Percentiles rank a stretch among this genome's conserved stretches.
These are phyloP conservation scores for Anhinga anhinga DNA, from an alignment of 2,113 vertebrate genomes.

Conservation along the genomic window DNA sequence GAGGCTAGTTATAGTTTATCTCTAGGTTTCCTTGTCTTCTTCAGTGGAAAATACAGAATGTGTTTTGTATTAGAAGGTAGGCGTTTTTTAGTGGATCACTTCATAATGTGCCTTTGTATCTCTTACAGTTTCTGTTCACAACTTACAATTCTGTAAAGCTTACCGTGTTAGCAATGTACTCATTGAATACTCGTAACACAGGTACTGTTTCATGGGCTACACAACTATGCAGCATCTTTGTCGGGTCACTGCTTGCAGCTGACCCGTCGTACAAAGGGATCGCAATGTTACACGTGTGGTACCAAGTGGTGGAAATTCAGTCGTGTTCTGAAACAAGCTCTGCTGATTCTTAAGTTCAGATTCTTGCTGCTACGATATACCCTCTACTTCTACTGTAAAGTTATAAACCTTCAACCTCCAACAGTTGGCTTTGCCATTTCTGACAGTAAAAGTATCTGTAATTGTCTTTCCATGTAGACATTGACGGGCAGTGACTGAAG, in stretches of 20 bases:
- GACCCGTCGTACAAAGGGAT: neutral
- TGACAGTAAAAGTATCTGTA: neutral
- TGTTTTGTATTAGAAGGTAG: neutral
- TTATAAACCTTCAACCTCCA: neutral
- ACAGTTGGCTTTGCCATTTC: neutral
- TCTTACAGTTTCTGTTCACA: neutral
- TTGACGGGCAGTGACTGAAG: neutral
- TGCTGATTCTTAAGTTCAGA: neutral
- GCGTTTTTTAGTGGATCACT: neutral
- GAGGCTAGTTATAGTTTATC: neutral
- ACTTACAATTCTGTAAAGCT: neutral
- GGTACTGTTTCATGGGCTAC: neutral
- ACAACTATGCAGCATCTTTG: neutral
- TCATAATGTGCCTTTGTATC: neutral
- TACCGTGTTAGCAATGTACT: fast-evolving
- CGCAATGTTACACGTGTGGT: fast-evolving
- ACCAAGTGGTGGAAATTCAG: neutral
- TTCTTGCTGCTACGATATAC: neutral
- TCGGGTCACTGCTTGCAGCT: neutral
- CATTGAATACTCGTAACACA: neutral
- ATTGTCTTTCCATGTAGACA: neutral
- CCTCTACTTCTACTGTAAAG: neutral
- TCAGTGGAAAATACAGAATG: neutral
- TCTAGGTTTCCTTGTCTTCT: neutral
- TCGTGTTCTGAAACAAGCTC: neutral